These are phyloP conservation scores for Erannis defoliaria DNA, from an alignment of 2,888 invertebrate genomes.

Conservation along the genomic window DNA sequence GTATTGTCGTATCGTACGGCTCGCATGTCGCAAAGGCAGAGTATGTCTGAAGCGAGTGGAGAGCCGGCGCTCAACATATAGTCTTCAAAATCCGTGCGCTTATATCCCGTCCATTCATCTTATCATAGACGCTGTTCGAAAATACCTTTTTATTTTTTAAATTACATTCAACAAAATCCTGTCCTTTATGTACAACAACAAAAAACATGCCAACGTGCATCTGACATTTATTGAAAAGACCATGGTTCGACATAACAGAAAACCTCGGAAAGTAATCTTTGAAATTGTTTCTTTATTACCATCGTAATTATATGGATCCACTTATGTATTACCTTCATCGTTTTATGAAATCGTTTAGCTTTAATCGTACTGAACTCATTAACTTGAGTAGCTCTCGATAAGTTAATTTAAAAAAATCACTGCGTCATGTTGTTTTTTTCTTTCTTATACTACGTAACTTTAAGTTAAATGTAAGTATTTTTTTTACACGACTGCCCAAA, in stretches of 20 bases:
- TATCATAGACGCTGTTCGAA: no score
- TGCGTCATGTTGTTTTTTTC: constrained; percentile 12
- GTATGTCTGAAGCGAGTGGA: no score
- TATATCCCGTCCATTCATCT: no score
- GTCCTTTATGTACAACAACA: background rate
- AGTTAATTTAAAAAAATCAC: constrained; percentile 40
- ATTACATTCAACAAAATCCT: background rate
- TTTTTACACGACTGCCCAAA: no score
- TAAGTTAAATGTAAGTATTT: no score
- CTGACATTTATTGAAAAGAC: constrained; percentile 19
- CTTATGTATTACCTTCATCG: constrained; percentile 30
- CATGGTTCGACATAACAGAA: background rate
- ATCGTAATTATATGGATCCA: no score
- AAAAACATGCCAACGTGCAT: constrained; percentile 14
- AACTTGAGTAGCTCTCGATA: constrained; percentile 35
- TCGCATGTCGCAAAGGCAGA: no score
- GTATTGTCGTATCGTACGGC: no score
- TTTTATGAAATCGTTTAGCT: constrained; percentile 41
- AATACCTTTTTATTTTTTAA: background rate
- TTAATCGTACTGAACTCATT: constrained; percentile 37
- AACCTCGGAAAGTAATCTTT: background rate
- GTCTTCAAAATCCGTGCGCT: no score
- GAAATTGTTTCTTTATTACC: constrained; percentile 22
- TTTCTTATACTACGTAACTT: background rate
- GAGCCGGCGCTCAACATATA: no score